Percentiles rank a stretch among this genome's conserved stretches.
Evolutionary conservation across 2,888 invertebrate genomes (phyloP).

Genomic region (Microdon myrmicae): DNA sequence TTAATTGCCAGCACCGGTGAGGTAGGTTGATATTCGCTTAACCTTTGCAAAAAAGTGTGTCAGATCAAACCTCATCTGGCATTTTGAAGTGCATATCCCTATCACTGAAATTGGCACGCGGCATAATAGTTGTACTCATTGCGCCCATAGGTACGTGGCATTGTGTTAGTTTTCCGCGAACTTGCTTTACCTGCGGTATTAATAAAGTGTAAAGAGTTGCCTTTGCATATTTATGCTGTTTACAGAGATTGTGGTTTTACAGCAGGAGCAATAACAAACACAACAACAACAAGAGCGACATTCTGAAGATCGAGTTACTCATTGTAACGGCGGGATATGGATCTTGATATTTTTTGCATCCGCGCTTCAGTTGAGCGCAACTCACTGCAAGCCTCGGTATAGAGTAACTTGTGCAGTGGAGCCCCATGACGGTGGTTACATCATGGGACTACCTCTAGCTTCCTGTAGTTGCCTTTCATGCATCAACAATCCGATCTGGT

Average conservation of each 20-base stretch:
- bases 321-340: slow-evolving; percentile 13
- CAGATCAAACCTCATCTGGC: slow-evolving; percentile 30
- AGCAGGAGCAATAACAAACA: too few relatives aligned
- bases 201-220: slow-evolving; percentile 1
- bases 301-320: slow-evolving; percentile 40
- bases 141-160: slow-evolving; percentile 11
- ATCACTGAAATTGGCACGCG: slow-evolving; percentile 3
- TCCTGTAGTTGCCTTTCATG: slow-evolving; percentile 13
- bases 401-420: slow-evolving; percentile 17
- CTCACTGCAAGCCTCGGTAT: slow-evolving; percentile 23
- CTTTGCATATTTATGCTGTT: slow-evolving; percentile 23
- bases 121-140: slow-evolving; percentile 1
- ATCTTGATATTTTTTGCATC: slow-evolving; percentile 34
- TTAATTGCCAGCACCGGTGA: slow-evolving; percentile 42
- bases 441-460: slow-evolving; percentile 28
- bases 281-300: slow-evolving; percentile 3
- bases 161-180: slow-evolving; percentile 28
- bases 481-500: slow-evolving; percentile 1
- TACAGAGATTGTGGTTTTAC: slow-evolving; percentile 1
- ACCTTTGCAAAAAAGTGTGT: slow-evolving; percentile 28
- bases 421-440: slow-evolving; percentile 28
- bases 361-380: slow-evolving; percentile 40
- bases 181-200: slow-evolving; percentile 20
- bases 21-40: too few relatives aligned
- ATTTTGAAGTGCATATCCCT: slow-evolving; percentile 28